These are phyloP conservation scores for Hoplostethus atlanticus DNA, from an alignment of 2,797 vertebrate genomes.

Conservation along the genomic window DNA sequence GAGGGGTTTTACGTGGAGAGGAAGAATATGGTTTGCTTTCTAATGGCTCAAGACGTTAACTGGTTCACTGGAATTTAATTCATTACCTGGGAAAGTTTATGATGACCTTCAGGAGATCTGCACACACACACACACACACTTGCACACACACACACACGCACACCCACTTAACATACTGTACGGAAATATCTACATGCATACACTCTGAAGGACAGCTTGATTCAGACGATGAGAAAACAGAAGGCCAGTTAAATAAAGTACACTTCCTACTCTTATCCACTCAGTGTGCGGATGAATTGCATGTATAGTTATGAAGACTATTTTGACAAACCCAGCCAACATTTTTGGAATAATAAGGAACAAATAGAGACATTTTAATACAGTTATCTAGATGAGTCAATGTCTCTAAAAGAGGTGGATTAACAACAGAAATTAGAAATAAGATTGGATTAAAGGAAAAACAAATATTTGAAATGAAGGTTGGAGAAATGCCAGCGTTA, in stretches of 20 bases:
- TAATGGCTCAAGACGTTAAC: slow-evolving; percentile 2
- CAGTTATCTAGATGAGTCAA: slow-evolving; percentile 8
- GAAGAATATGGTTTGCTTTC: background rate
- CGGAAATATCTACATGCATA: background rate
- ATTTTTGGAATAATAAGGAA: slow-evolving; percentile 12
- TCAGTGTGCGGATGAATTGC: background rate
- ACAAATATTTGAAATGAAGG: slow-evolving; percentile 14
- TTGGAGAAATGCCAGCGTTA: slow-evolving; percentile 41
- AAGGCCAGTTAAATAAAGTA: background rate
- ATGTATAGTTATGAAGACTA: background rate
- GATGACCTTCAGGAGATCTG: slow-evolving; percentile 34
- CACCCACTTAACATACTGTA: background rate
- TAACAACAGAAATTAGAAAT: slow-evolving; percentile 16
- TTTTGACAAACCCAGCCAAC: background rate
- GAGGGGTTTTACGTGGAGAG: slow-evolving; percentile 1
- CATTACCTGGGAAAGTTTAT: slow-evolving; percentile 49
- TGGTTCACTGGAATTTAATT: slow-evolving; percentile 17
- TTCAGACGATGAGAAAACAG: background rate
- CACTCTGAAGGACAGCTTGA: background rate
- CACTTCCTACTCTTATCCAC: slow-evolving; percentile 2
- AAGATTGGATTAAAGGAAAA: slow-evolving; percentile 10
- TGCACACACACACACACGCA: background rate
- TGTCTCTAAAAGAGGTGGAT: background rate
- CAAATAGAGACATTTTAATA: slow-evolving; percentile 2
- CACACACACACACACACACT: background rate